These are phyloP conservation scores for Jaculus jaculus DNA, from an alignment of 2,113 vertebrate genomes.

Conservation along the genomic window DNA sequence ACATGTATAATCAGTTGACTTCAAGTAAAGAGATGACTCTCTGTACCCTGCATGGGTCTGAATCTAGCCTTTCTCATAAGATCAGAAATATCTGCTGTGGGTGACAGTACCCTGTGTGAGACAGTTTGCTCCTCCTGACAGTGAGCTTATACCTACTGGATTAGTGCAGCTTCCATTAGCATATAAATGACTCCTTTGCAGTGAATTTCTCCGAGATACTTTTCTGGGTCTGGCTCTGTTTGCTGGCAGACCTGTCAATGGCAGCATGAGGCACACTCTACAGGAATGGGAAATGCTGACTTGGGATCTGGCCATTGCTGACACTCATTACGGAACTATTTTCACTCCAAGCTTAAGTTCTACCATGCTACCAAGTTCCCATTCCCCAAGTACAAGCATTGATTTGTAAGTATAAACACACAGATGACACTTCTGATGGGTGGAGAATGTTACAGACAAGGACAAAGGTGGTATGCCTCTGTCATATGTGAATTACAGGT, in stretches of 20 bases:
- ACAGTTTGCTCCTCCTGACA: neutral
- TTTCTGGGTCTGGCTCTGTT: slow-evolving; percentile 4
- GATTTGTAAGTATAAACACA: neutral
- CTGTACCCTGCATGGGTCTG: neutral
- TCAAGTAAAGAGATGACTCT: neutral
- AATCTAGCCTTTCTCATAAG: neutral
- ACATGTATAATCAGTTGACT: neutral
- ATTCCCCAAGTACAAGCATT: neutral
- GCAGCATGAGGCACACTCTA: neutral
- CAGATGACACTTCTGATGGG: neutral
- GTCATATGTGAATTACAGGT: neutral
- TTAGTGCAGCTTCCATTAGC: neutral
- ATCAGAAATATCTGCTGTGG: neutral
- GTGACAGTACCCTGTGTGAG: neutral
- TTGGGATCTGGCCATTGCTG: neutral
- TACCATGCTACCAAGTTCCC: neutral
- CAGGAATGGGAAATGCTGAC: neutral
- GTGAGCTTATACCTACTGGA: neutral
- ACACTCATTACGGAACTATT: neutral
- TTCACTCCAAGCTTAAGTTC: slow-evolving; percentile 3
- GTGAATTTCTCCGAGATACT: neutral
- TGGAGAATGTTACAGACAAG: neutral
- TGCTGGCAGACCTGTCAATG: neutral
- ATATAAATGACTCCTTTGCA: neutral
- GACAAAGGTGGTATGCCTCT: neutral